These are phyloP conservation scores for Neoniphon sammara DNA, from an alignment of 2,797 vertebrate species.

Conservation along the genomic window DNA sequence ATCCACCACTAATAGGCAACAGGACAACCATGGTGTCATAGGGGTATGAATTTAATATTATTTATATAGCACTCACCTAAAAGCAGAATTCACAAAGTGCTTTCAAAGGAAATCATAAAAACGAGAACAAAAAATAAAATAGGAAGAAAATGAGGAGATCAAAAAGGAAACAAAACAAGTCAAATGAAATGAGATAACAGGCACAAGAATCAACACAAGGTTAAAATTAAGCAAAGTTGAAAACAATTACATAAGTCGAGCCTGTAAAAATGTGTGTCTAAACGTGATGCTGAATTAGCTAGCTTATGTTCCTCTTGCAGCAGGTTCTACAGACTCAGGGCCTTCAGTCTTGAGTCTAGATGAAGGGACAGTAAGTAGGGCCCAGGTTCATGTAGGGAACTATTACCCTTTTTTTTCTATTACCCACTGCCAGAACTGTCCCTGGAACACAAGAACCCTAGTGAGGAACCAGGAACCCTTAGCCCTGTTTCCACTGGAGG, in stretches of 20 bases:
- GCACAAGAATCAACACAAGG: too few relatives aligned
- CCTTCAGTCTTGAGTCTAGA: too few relatives aligned
- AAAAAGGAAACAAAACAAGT: not conserved
- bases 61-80: constrained; percentile 5
- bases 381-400: too few relatives aligned
- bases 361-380: too few relatives aligned
- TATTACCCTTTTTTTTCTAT: too few relatives aligned
- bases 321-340: too few relatives aligned
- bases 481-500: too few relatives aligned
- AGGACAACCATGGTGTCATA: constrained; percentile 16
- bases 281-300: constrained; percentile 25
- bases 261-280: constrained; percentile 25
- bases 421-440: too few relatives aligned
- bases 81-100: constrained; percentile 1
- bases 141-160: not conserved
- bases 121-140: constrained; percentile 10
- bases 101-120: constrained; percentile 44
- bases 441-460: too few relatives aligned
- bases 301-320: not conserved
- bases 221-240: too few relatives aligned
- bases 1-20: constrained; percentile 47
- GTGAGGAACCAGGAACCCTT: too few relatives aligned
- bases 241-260: constrained; percentile 1
- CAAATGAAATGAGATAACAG: constrained; percentile 6
- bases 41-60: constrained; percentile 9